Evolutionary conservation across 1,140 invertebrate species (phyloP).

Genomic region (Cryptotermes secundus): DNA sequence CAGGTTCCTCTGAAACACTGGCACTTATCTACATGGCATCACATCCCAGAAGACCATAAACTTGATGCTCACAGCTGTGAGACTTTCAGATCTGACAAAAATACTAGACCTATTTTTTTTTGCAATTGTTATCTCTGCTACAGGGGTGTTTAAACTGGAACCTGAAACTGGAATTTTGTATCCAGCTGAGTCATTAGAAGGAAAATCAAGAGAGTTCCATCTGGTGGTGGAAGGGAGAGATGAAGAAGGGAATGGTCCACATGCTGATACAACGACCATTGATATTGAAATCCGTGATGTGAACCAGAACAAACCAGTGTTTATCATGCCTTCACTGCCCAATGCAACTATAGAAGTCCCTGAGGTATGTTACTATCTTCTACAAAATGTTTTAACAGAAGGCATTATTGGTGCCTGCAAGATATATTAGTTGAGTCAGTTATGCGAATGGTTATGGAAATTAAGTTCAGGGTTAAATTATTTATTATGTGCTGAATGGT

Average conservation of each 20-base stretch:
- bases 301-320: slow-evolving; percentile 82
- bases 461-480: too few relatives aligned
- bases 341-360: slow-evolving; percentile 76
- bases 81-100: too few relatives aligned
- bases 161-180: slow-evolving; percentile 73
- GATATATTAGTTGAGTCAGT: too few relatives aligned
- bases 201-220: slow-evolving; percentile 61
- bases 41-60: too few relatives aligned
- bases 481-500: too few relatives aligned
- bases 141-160: slow-evolving; percentile 72
- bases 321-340: slow-evolving; percentile 69
- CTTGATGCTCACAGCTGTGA: too few relatives aligned
- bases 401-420: too few relatives aligned
- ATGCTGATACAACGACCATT: slow-evolving; percentile 68
- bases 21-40: too few relatives aligned
- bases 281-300: slow-evolving; percentile 77
- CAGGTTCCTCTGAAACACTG: too few relatives aligned
- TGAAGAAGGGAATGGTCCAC: slow-evolving; percentile 63
- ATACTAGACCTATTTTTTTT: too few relatives aligned
- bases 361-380: slow-evolving; percentile 57
- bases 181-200: slow-evolving; percentile 66
- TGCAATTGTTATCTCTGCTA: background rate
- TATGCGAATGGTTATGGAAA: too few relatives aligned
- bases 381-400: too few relatives aligned
- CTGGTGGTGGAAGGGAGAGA: slow-evolving; percentile 74